phyloP scores from a whole-genome alignment of 1,140 invertebrate species.

The Caenorhabditis remanei region DNA sequence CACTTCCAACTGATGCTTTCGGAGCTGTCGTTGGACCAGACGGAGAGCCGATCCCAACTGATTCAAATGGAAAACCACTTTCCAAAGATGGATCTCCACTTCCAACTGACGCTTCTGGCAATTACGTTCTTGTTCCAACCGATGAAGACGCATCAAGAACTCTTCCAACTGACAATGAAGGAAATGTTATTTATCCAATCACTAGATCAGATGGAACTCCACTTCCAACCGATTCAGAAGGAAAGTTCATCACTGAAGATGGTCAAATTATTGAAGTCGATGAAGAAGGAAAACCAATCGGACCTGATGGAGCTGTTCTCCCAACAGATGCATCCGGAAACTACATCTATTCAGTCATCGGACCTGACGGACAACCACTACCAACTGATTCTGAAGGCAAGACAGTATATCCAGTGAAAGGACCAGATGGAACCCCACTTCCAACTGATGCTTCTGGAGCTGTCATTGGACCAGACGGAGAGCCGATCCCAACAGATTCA shows the following conservation, averaged over 20 bases:
- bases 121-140: slow-evolving; percentile 47
- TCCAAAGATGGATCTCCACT: slow-evolving; percentile 56
- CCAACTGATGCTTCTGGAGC: slow-evolving; percentile 64
- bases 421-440: slow-evolving; percentile 60
- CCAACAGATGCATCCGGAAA: slow-evolving; percentile 58
- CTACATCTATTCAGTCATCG: slow-evolving; percentile 59
- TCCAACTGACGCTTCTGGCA: slow-evolving; percentile 56
- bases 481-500: slow-evolving; percentile 61
- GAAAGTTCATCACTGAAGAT: slow-evolving; percentile 46
- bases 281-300: slow-evolving; percentile 63
- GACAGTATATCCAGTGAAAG: slow-evolving; percentile 40
- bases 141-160: slow-evolving; percentile 32
- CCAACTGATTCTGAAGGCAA: slow-evolving; percentile 65
- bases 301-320: slow-evolving; percentile 57
- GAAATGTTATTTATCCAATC: slow-evolving; percentile 56
- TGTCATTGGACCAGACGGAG: slow-evolving; percentile 53
- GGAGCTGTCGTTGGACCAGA: slow-evolving; percentile 54
- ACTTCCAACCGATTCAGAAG: slow-evolving; percentile 55
- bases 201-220: slow-evolving; percentile 64
- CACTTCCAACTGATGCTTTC: slow-evolving; percentile 42
- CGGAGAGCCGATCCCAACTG: slow-evolving; percentile 55
- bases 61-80: slow-evolving; percentile 58
- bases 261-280: slow-evolving; percentile 69
- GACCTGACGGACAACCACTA: slow-evolving; percentile 62
- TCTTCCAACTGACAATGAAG: slow-evolving; percentile 66